Base-by-base conservation (phyloP, 2,797 vertebrate species). In the Sebastes cheni region DNA sequence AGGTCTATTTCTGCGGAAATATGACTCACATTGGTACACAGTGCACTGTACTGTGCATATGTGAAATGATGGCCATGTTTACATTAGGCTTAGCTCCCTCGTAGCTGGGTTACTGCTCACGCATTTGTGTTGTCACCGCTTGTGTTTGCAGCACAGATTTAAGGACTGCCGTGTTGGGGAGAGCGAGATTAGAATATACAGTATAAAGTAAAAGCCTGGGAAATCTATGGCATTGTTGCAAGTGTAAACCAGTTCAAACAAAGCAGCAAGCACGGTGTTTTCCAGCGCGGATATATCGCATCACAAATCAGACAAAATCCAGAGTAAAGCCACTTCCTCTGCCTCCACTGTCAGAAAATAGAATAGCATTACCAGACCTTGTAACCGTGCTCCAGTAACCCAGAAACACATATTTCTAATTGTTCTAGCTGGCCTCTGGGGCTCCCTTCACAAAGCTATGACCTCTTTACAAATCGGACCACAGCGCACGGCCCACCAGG, bases 321-420 rank as follows among this genome's bases (percentile, higher is more conserved):
- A 8, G 8, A 79, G 70, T 64, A 83, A 89, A 91, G 73, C 75
- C 76, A 82, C 77, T 81, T 88, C 72, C 68, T 74, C 69, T 64
- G 54, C 16, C 73, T 80, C 67, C 74, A 30, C 77, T 80, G 75
- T 73, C 58, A 78, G 75, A 71, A 86, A 91, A 86, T 55, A 77
- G 68, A 89, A 84, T 59, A 69, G 65, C 70, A 82, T 83, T 86
- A 72, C 62, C 39, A 88, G 70, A 86, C 81, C 42, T 79, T 83
- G 77, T 88, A 89, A 82, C 75, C 86, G 81, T 89, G 91, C 83
- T 92, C 93, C 89, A 92, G 75, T 94, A 90, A 94, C 93, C 93
- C 91, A 95, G 93, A 94, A 94, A 94, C 89, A 93, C 86, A 92
- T 89, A 89, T 93, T 92, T 91, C 87, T 93, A 95, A 95, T 95